Evolutionary conservation across 2,888 invertebrate genomes (phyloP).

Genomic region (Lasioglossum lativentre): DNA sequence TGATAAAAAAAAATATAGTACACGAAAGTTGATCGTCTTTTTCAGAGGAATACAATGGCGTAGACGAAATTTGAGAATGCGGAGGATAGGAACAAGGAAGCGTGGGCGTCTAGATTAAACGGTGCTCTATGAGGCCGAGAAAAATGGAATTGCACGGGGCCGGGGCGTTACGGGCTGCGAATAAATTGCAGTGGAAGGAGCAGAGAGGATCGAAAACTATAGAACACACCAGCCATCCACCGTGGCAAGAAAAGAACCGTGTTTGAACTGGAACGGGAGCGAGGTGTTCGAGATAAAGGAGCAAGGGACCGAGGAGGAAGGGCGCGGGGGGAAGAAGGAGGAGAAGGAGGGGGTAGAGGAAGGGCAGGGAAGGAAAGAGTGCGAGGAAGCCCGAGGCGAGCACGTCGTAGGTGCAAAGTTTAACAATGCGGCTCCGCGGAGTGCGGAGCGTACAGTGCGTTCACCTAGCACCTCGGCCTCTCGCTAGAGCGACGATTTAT

Average conservation of each 20-base stretch:
- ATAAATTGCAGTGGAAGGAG: slow-evolving; percentile 4
- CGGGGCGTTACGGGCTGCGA: slow-evolving; percentile 35
- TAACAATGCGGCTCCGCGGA: slow-evolving; percentile 66
- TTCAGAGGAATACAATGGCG: neutral
- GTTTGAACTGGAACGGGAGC: slow-evolving; percentile 7
- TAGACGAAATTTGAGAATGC: neutral
- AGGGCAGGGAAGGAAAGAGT: slow-evolving; percentile 23
- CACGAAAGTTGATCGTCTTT: neutral
- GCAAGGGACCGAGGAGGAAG: neutral
- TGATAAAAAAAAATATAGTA: neutral
- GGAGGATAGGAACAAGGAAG: neutral
- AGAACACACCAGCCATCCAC: slow-evolving; percentile 13
- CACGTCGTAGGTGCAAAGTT: slow-evolving; percentile 68
- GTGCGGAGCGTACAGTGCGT: slow-evolving; percentile 65
- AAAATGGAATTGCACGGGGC: slow-evolving; percentile 25
- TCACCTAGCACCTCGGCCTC: slow-evolving; percentile 78
- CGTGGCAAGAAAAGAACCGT: neutral
- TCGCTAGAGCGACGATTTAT: slow-evolving; percentile 81
- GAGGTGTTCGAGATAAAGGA: slow-evolving; percentile 12
- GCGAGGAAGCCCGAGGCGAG: slow-evolving; percentile 47
- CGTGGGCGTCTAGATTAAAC: neutral
- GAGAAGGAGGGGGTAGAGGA: neutral
- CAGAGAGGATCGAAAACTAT: slow-evolving; percentile 4
- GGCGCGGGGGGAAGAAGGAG: neutral
- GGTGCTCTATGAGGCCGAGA: neutral